A percentile compares a stretch with the other conserved stretches of the same genome.
These are phyloP conservation scores for Athalia cordata DNA, from an alignment of 2,888 invertebrate species.

Conservation along the genomic window DNA sequence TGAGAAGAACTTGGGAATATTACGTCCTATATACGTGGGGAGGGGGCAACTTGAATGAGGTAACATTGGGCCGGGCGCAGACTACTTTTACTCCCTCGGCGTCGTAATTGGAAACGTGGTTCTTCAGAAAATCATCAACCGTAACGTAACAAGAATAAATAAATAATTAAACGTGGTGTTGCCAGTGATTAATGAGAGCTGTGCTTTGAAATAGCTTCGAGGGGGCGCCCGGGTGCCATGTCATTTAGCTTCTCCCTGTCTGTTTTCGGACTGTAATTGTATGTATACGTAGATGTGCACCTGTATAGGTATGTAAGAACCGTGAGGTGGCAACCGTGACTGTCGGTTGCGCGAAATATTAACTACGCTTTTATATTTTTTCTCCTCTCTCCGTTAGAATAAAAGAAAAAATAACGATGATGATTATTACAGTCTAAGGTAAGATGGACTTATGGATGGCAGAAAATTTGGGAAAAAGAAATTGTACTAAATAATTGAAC, in stretches of 20 bases:
- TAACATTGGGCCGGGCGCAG: constrained; percentile 16
- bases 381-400: too few relatives aligned
- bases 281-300: background rate
- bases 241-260: constrained; percentile 20
- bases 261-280: constrained; percentile 21
- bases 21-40: constrained; percentile 3
- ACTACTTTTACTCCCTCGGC: constrained; percentile 16
- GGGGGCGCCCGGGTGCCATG: background rate
- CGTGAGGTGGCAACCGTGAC: constrained; percentile 4
- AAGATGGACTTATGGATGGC: too few relatives aligned
- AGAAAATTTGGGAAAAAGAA: too few relatives aligned
- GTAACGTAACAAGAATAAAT: constrained; percentile 37
- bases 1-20: constrained; percentile 24
- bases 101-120: constrained; percentile 41
- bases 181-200: constrained; percentile 42
- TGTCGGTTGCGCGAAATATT: background rate
- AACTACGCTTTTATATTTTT: too few relatives aligned
- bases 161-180: constrained; percentile 40
- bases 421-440: too few relatives aligned
- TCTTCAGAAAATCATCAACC: constrained; percentile 40
- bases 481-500: too few relatives aligned
- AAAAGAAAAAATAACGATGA: too few relatives aligned
- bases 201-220: constrained; percentile 36
- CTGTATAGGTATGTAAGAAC: background rate
- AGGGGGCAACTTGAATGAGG: constrained; percentile 2